These are phyloP conservation scores for Masticophis lateralis DNA, from an alignment of 2,797 vertebrate genomes.

Conservation along the genomic window DNA sequence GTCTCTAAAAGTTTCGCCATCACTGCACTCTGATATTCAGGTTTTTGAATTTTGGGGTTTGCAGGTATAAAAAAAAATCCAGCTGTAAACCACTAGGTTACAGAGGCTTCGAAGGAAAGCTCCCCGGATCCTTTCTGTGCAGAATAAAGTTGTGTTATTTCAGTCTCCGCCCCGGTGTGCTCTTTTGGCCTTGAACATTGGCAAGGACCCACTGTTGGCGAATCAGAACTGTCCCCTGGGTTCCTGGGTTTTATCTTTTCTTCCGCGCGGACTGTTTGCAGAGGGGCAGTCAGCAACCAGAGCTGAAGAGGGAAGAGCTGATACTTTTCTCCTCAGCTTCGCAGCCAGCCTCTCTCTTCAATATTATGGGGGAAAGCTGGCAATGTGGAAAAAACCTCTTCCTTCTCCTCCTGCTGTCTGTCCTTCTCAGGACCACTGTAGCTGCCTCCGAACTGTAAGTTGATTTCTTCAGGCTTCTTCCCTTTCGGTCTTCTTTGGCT, in stretches of 20 bases:
- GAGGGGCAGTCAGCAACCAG: neutral
- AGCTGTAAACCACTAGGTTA: too few relatives aligned
- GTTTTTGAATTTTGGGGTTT: too few relatives aligned
- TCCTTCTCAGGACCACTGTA: neutral
- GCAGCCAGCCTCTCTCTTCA: neutral
- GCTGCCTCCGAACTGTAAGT: neutral
- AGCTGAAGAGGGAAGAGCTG: neutral
- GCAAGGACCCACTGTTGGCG: neutral
- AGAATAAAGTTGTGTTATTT: too few relatives aligned
- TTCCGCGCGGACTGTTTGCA: too few relatives aligned
- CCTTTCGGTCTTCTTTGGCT: neutral
- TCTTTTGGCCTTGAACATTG: too few relatives aligned
- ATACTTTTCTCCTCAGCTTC: neutral
- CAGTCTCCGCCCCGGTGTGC: too few relatives aligned
- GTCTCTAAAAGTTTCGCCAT: too few relatives aligned
- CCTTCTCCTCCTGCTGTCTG: neutral
- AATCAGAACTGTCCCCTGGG: neutral
- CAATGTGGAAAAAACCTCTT: neutral
- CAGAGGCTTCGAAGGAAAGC: too few relatives aligned
- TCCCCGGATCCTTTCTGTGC: too few relatives aligned
- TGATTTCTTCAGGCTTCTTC: neutral
- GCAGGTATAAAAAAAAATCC: too few relatives aligned
- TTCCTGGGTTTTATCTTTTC: too few relatives aligned
- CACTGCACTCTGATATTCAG: too few relatives aligned
- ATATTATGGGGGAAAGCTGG: neutral